Evolutionary conservation across 2,797 vertebrate species (phyloP).

Genomic region (Sphaeramia orbicularis): DNA sequence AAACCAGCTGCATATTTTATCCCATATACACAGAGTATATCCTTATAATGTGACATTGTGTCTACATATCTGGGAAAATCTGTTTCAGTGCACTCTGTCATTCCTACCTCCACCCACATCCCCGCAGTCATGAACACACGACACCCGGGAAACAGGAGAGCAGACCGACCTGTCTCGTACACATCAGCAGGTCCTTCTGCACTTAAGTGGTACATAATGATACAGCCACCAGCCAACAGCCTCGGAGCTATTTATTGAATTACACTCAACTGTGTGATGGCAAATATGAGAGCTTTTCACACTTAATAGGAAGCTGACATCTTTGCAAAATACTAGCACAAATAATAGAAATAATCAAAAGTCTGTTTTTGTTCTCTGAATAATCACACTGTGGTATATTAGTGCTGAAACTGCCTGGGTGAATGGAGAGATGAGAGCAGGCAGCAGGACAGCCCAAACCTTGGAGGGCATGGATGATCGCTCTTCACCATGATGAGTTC

Average conservation of each 20-base stretch:
- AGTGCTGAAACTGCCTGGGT: neutral
- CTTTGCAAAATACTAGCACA: neutral
- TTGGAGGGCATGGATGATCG: slow-evolving; percentile 44
- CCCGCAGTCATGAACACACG: neutral
- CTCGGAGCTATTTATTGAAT: slow-evolving; percentile 18
- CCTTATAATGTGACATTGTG: neutral
- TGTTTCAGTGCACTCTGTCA: neutral
- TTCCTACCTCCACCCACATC: neutral
- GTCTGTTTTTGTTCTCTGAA: neutral
- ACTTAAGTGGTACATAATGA: slow-evolving; percentile 36
- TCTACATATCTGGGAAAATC: neutral
- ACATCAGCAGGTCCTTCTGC: slow-evolving; percentile 9
- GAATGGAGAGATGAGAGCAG: slow-evolving; percentile 36
- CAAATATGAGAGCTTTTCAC: slow-evolving; percentile 26
- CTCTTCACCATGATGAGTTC: slow-evolving; percentile 49
- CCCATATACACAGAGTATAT: neutral
- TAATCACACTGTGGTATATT: neutral
- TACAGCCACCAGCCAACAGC: slow-evolving; percentile 1
- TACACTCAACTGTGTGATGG: slow-evolving; percentile 3
- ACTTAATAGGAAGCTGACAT: neutral
- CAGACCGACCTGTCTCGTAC: slow-evolving; percentile 31
- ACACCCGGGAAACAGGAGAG: slow-evolving; percentile 11
- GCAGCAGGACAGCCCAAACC: slow-evolving; percentile 32
- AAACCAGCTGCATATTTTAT: no score
- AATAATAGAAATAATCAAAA: slow-evolving; percentile 2